Evolutionary conservation across 2,888 invertebrate genomes (phyloP).

Genomic region (Subacronicta megacephala): DNA sequence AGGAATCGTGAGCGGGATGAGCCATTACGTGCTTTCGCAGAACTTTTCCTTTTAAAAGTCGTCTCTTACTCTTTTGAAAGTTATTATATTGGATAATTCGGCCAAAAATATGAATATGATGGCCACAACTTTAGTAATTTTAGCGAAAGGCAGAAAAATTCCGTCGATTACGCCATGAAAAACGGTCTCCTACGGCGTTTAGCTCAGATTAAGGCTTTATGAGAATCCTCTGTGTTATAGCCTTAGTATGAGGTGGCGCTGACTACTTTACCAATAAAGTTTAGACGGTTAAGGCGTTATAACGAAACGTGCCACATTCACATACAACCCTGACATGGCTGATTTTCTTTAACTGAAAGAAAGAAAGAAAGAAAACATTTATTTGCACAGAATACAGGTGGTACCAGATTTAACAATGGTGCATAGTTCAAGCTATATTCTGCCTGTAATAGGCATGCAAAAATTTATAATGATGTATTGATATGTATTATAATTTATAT

Average conservation of each 20-base stretch:
- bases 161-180: conserved; percentile 78
- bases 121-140: conserved; percentile 85
- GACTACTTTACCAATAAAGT: conserved; percentile 48
- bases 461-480: too few species aligned
- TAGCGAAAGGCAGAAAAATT: conserved; percentile 76
- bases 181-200: conserved; percentile 77
- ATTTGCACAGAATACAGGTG: too few species aligned
- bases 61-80: conserved; percentile 87
- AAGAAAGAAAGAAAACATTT: too few species aligned
- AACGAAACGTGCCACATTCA: conserved; percentile 34
- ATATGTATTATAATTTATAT: too few species aligned
- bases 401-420: too few species aligned
- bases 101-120: conserved; percentile 86
- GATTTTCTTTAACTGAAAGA: conserved; percentile 9
- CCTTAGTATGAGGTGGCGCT: conserved; percentile 49
- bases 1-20: conserved; percentile 87
- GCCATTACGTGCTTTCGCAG: conserved; percentile 87
- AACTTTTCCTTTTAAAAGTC: conserved; percentile 89
- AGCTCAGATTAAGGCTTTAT: conserved; percentile 66
- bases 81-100: conserved; percentile 88
- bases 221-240: conserved; percentile 60
- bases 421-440: too few species aligned
- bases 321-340: conserved; percentile 26
- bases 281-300: conserved; percentile 36
- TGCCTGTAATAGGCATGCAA: too few species aligned